A percentile compares a stretch with the other conserved stretches of the same genome.
phyloP scores from a whole-genome alignment of 2,888 invertebrate genomes.

The Gisinianus flammeolus region DNA sequence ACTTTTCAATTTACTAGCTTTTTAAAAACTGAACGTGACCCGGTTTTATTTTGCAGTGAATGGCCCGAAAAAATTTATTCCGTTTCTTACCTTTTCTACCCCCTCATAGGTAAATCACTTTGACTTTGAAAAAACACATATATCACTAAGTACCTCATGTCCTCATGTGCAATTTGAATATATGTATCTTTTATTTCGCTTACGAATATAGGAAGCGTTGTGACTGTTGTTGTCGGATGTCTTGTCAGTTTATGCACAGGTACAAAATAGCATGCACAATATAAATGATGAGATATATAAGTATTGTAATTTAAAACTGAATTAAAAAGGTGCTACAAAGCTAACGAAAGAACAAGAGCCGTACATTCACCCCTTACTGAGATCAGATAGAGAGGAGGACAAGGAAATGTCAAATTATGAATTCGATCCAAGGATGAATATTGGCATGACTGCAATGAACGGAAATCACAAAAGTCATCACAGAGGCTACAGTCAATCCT shows the following conservation, averaged over 20 bases:
- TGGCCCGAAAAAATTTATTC: slow-evolving; percentile 56
- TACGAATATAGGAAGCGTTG: slow-evolving; percentile 35
- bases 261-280: slow-evolving; percentile 6
- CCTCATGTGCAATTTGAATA: no score
- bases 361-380: slow-evolving; percentile 52
- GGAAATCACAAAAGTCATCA: background rate
- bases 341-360: slow-evolving; percentile 53
- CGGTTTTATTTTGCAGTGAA: slow-evolving; percentile 37
- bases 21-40: background rate
- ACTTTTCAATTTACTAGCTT: background rate
- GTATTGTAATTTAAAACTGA: background rate
- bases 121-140: no score
- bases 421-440: background rate
- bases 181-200: no score
- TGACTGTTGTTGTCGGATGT: slow-evolving; percentile 51
- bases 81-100: slow-evolving; percentile 53
- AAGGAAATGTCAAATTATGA: background rate
- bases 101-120: no score
- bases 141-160: no score
- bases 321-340: slow-evolving; percentile 45
- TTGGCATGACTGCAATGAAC: background rate
- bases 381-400: background rate
- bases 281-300: background rate
- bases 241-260: slow-evolving; percentile 50
- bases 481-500: background rate